Base-by-base conservation (phyloP, 2,888 invertebrate genomes). In the Scrobipalpa atriplicella region DNA sequence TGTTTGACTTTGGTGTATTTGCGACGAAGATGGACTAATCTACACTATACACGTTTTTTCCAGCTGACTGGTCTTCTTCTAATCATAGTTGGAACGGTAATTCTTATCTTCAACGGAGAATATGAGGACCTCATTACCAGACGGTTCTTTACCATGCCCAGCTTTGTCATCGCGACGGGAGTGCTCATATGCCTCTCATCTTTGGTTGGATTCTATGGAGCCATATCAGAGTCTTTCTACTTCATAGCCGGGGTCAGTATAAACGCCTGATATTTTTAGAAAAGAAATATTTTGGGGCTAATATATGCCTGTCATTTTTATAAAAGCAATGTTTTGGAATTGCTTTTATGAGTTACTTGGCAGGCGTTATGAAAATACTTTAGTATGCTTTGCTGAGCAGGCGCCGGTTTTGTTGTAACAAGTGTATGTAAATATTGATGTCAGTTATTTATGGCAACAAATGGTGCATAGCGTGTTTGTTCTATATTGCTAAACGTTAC, bases 181-280 rank as follows among this genome's bases (percentile, higher is more conserved):
- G 87, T 74, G 82, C 89, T 96, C 70, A 95, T 96, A 72, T 93
- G 97, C 74, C 78, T 97, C 64, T 94, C 96, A 6, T 94, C 96
- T 0, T 95, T 95, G 79, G 95, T 98, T 68, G 98, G 98, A 68
- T 97, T 97, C 83, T 98, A 97, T 84, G 97, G 97, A 10, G 97
- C 98, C 0, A 90, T 96, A 66, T 95, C 96, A 64, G 96, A 98
- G 83, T 96, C 96, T 82, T 96, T 97, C 80, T 96, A 96, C 81
- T 95, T 97, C 90, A 94, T 96, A 16, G 92, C 95, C 70, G 96
- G 95, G 75, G 96, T 96, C 86, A 93, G 94, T 90, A 66, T 66
- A 7, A 39, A 62, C 19, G 54, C 36, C 29, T 58, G n/a, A 38
- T 38, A 38, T 36, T 58, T 58, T 58, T 29, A 10, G 38, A 38